Conservation (phyloP, 2,888 invertebrate genomes). For the Notocelia uddmanniana region DNA sequence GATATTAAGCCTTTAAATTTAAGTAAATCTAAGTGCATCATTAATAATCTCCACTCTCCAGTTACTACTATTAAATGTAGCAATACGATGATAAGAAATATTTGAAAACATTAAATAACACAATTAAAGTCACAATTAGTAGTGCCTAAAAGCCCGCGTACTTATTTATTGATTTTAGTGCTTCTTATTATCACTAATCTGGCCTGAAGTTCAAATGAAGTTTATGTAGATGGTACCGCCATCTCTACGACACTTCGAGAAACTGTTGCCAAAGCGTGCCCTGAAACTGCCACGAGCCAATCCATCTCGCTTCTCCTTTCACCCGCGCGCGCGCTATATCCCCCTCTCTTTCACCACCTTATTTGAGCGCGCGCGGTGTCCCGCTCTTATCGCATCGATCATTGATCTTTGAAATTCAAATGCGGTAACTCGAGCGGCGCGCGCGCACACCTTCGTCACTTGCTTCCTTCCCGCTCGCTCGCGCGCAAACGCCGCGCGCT, state of each 20-base stretch:
- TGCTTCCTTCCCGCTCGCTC: slow-evolving; percentile 74
- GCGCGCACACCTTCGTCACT: slow-evolving; percentile 76
- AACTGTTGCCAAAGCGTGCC: slow-evolving; percentile 59
- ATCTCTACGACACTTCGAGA: slow-evolving; percentile 60
- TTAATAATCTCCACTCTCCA: not conserved
- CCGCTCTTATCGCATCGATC: slow-evolving; percentile 82
- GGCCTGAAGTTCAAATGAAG: not conserved
- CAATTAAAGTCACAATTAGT: not conserved
- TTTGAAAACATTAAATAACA: not conserved
- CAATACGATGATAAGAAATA: not conserved
- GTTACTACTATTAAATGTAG: too few relatives aligned
- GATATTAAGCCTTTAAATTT: not conserved
- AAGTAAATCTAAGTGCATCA: not conserved
- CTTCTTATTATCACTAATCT: not conserved
- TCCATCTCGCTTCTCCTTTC: slow-evolving; percentile 60
- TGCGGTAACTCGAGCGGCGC: slow-evolving; percentile 82
- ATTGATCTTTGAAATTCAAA: slow-evolving; percentile 85
- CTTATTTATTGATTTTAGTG: not conserved
- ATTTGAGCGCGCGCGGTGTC: slow-evolving; percentile 65
- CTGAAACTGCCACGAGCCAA: slow-evolving; percentile 79
- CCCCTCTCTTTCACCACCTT: slow-evolving; percentile 60
- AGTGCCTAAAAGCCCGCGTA: not conserved
- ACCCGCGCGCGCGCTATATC: slow-evolving; percentile 49
- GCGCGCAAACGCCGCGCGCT: slow-evolving; percentile 72
- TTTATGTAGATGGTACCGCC: slow-evolving; percentile 65